These are phyloP conservation scores for Myotis vivesi DNA, from an alignment of 2,797 vertebrate species.

Conservation along the genomic window DNA sequence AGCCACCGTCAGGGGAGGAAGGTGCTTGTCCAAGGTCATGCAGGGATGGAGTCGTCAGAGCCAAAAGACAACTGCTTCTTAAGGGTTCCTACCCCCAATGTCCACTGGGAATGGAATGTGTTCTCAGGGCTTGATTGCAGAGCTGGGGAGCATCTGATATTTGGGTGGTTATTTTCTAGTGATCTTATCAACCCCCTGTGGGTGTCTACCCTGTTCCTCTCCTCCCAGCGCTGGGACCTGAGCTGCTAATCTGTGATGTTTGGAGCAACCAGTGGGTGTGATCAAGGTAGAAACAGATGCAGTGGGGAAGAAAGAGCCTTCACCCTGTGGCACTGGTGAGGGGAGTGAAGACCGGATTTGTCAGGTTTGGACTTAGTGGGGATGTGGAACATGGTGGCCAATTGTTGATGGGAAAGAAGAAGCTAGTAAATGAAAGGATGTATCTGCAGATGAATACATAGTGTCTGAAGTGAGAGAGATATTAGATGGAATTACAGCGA, in stretches of 20 bases:
- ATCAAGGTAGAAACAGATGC: neutral
- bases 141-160: neutral
- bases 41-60: neutral
- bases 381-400: neutral
- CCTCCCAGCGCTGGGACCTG: neutral
- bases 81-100: neutral
- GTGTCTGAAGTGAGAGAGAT: neutral
- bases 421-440: neutral
- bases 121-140: neutral
- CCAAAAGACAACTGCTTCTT: neutral
- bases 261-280: neutral
- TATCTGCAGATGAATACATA: neutral
- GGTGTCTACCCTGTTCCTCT: neutral
- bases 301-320: neutral
- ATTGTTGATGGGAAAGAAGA: neutral
- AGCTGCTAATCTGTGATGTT: neutral
- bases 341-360: neutral
- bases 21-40: neutral
- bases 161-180: neutral
- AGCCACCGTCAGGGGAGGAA: neutral
- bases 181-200: neutral
- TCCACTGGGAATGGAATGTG: neutral
- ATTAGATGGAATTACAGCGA: neutral
- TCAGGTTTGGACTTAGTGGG: neutral
- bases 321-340: neutral